Evolutionary conservation across 2,888 invertebrate genomes (phyloP), one percentile per base, ranked within the genome.

Genomic region (Strigamia maritima): DNA sequence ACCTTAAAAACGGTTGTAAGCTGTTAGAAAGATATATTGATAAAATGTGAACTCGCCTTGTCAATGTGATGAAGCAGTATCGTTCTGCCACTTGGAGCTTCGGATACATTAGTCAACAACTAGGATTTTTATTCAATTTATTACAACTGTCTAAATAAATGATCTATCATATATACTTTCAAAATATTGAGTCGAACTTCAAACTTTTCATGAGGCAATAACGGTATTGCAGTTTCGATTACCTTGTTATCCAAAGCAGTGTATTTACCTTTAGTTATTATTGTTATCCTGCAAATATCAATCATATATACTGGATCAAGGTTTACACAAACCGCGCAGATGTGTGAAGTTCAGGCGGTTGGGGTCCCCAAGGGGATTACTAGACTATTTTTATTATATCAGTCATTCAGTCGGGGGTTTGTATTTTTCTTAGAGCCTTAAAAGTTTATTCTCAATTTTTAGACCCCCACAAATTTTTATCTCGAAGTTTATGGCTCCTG

Each of bases 261-360:
- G n/a, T 74, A 35, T 74, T 74, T 74, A 14, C 74, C 74, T 74
- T 74, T 35, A n/a, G 74, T 74, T 74, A 35, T 74, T 74, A 74
- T 74, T 31, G 74, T 74, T 28, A 74, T 74, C 74, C 74, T 74
- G 28, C 35, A 74, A 49, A n/a, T n/a, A n/a, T n/a, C n/a, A n/a
- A n/a, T n/a, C n/a, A n/a, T n/a, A n/a, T n/a, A n/a, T n/a, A n/a
- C n/a, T n/a, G n/a, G n/a, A n/a, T n/a, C n/a, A n/a, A n/a, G n/a
- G n/a, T n/a, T n/a, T n/a, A n/a, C n/a, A n/a, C n/a, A n/a, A n/a
- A n/a, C n/a, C n/a, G n/a, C n/a, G n/a, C n/a, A n/a, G n/a, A n/a
- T n/a, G 31, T 6, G 31, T 31, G 31, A 6, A 6, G 6, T 31
- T 31, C 31, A 31, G 6, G 31, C 31, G 6, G 2, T 31, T 31